Evolutionary conservation across 1,140 invertebrate species (phyloP).

Genomic region (Portunus trituberculatus): DNA sequence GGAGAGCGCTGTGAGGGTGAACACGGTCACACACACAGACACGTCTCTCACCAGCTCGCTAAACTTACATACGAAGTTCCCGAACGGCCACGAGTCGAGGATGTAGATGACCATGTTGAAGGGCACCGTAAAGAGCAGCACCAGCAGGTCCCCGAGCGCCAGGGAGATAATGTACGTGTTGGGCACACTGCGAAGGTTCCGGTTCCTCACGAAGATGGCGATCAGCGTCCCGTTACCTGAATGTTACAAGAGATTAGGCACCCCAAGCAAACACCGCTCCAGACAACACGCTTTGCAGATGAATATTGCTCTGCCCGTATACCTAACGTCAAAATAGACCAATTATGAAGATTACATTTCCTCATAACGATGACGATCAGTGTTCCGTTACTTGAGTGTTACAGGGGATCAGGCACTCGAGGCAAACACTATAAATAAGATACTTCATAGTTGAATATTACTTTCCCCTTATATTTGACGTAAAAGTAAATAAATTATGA

Average conservation of each 20-base stretch:
- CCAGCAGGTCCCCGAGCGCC: constrained; percentile 59
- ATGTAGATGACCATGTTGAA: constrained; percentile 61
- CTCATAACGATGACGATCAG: too few species aligned
- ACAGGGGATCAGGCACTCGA: too few species aligned
- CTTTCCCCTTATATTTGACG: too few species aligned
- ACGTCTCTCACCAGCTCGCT: constrained; percentile 55
- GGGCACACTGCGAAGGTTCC: constrained; percentile 46
- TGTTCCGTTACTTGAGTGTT: too few species aligned
- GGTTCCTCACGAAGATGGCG: constrained; percentile 56
- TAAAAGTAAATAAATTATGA: not conserved
- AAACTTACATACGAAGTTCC: constrained; percentile 55
- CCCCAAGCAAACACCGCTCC: too few species aligned
- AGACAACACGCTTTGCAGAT: too few species aligned
- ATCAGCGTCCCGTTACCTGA: constrained; percentile 60
- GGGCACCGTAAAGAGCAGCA: constrained; percentile 61
- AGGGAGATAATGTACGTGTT: constrained; percentile 67
- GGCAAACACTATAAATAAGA: too few species aligned
- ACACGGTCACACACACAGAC: constrained; percentile 55
- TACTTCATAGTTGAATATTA: too few species aligned
- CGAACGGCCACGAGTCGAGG: constrained; percentile 61
- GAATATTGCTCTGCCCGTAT: too few species aligned
- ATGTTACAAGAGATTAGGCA: too few species aligned
- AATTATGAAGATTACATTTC: too few species aligned
- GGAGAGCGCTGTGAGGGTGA: constrained; percentile 60
- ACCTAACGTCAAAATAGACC: too few species aligned